Percentiles rank a stretch among this genome's conserved stretches.
Evolutionary conservation across 1,140 invertebrate species (phyloP).

Genomic region (Aporrectodea caliginosa): DNA sequence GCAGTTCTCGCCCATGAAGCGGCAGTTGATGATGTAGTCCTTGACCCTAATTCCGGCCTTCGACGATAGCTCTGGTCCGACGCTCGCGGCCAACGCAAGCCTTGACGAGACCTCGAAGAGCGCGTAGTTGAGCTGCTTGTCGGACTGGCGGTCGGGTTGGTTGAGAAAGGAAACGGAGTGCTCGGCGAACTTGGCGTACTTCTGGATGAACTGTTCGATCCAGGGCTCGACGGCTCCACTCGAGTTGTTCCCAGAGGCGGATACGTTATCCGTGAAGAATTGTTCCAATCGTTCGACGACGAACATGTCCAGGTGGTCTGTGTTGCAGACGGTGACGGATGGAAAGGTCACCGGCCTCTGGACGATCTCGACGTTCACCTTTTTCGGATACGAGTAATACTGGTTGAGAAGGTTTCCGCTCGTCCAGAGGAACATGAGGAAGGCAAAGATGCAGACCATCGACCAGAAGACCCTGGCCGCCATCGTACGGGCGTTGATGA

Average conservation of each 20-base stretch:
- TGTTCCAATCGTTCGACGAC: constrained; percentile 23
- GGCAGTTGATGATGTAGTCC: constrained; percentile 32
- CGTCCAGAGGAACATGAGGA: constrained; percentile 31
- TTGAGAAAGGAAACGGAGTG: not conserved
- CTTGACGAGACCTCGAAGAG: constrained; percentile 27
- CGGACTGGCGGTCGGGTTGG: not conserved
- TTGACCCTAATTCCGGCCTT: constrained; percentile 20
- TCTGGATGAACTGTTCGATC: not conserved
- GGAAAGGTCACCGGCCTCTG: constrained; percentile 32
- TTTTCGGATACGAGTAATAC: constrained; percentile 32
- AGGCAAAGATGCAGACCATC: constrained; percentile 23
- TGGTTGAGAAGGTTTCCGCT: constrained; percentile 20
- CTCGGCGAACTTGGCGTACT: not conserved
- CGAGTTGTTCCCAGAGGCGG: not conserved
- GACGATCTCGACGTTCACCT: constrained; percentile 32
- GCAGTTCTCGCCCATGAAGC: constrained; percentile 34
- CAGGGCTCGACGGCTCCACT: not conserved
- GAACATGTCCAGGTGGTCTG: constrained; percentile 22
- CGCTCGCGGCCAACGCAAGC: constrained; percentile 26
- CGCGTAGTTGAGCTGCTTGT: not conserved
- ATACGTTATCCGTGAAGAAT: not conserved
- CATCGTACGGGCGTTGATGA: constrained; percentile 31
- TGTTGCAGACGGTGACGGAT: constrained; percentile 32
- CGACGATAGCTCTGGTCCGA: constrained; percentile 25
- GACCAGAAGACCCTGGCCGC: constrained; percentile 26